These are phyloP conservation scores for Emydocephalus ijimae DNA, from an alignment of 2,113 vertebrate species.

Conservation along the genomic window DNA sequence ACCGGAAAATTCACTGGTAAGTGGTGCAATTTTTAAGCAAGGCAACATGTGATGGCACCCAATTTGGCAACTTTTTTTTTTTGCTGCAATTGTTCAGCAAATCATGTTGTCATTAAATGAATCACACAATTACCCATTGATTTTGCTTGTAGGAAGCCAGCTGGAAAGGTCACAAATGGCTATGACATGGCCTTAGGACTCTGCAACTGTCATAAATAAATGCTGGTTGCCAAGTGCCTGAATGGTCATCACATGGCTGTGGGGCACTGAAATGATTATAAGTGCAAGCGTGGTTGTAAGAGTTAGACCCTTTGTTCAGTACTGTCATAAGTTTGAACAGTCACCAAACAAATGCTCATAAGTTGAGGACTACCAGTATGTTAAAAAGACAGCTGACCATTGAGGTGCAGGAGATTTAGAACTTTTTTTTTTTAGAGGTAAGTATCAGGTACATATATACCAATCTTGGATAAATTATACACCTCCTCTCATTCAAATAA, in stretches of 20 bases:
- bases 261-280: not conserved
- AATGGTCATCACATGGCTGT: rapidly evolving
- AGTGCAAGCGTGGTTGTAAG: not conserved
- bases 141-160: not conserved
- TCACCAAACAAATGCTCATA: not conserved
- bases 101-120: not conserved
- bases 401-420: not conserved
- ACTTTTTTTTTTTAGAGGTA: not conserved
- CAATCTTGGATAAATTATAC: not conserved
- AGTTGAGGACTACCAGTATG: not conserved
- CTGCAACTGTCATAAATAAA: not conserved
- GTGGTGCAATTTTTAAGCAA: not conserved
- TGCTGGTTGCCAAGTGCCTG: not conserved
- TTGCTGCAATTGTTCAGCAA: not conserved
- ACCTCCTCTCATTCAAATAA: not conserved
- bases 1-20: not conserved
- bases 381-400: not conserved
- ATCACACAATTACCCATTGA: not conserved
- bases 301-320: not conserved
- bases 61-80: not conserved
- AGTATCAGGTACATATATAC: too few species aligned
- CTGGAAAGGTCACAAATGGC: not conserved
- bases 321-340: not conserved
- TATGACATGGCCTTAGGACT: not conserved
- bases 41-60: not conserved